Base-by-base conservation (phyloP, 1,140 invertebrate genomes). In the Epicauta chinensis region DNA sequence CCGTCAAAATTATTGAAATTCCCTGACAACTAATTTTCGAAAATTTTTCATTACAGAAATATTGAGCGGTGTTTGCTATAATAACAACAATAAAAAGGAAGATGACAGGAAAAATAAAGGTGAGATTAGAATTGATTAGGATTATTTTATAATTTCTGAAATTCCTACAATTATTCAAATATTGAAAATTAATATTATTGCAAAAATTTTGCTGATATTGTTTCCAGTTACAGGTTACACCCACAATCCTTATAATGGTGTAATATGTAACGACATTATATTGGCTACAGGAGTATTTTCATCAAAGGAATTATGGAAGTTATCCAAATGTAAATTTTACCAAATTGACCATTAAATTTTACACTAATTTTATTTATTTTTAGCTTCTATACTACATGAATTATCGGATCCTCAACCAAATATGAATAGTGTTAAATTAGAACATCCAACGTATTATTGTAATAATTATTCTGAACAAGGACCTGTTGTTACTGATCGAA, bases 201-300 rank as follows among this genome's bases (percentile, higher is more conserved):
- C 36, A 53, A 16, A 45, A 29, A n/a, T n/a, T n/a, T 30, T 43
- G 6, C 29, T 45, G 49, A 58, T 47, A 51, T 58, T 53, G 42
- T 53, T 56, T 59, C 39, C 46, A 58, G 58, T 73, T 86, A 71
- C 83, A 92, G 89, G 88, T 76, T 92, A 89, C 79, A 83, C 86
- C 63, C 93, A 97, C 80, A 95, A 96, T 82, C 91, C 91, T 62
- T 93, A 95, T 81, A 96, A 95, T 75, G 93, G 92, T 70, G 93
- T 97, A 68, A 87, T 95, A 73, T 94, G 91, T 82, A 96, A 96
- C 81, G 93, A 97, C 80, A 97, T 94, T 71, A 96, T 98, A 76
- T 82, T 96, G 80, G 93, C 94, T 64, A 97, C 93, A 63, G 95
- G 94, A 71, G 94, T 97, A 69, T 98, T 97, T 82, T 95, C 93